A percentile compares a stretch with the other conserved stretches of the same genome.
Evolutionary conservation across 2,888 invertebrate species (phyloP).

Genomic region (Nephrotoma guestfalica): DNA sequence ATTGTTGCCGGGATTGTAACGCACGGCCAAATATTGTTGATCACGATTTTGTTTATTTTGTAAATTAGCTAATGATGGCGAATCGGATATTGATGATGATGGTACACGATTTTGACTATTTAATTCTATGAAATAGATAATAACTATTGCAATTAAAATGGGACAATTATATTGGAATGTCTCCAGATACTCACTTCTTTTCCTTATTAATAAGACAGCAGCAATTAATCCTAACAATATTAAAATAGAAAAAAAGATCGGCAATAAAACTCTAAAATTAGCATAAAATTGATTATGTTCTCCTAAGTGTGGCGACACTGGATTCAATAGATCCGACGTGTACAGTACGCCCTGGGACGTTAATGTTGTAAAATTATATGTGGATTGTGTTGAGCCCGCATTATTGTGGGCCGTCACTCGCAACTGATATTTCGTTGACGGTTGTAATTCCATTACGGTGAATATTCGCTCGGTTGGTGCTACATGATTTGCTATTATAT

Average conservation of each 20-base stretch:
- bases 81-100: slow-evolving; percentile 47
- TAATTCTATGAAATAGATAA: slow-evolving; percentile 27
- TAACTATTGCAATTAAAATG: slow-evolving; percentile 33
- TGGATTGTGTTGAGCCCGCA: slow-evolving; percentile 67
- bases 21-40: slow-evolving; percentile 58
- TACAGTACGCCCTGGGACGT: slow-evolving; percentile 50
- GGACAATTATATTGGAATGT: background rate
- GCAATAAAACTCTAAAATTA: slow-evolving; percentile 46
- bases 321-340: slow-evolving; percentile 48
- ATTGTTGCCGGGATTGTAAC: slow-evolving; percentile 38
- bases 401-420: slow-evolving; percentile 72
- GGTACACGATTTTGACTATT: slow-evolving; percentile 32
- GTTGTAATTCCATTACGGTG: slow-evolving; percentile 60
- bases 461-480: slow-evolving; percentile 68
- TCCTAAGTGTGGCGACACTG: slow-evolving; percentile 51
- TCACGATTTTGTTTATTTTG: slow-evolving; percentile 70
- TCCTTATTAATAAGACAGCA: slow-evolving; percentile 52
- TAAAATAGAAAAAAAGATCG: slow-evolving; percentile 50
- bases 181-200: slow-evolving; percentile 43
- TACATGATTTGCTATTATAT: slow-evolving; percentile 65
- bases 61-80: slow-evolving; percentile 60
- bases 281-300: slow-evolving; percentile 45
- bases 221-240: slow-evolving; percentile 50
- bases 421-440: slow-evolving; percentile 59
- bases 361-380: slow-evolving; percentile 75